Conservation (phyloP, 2,888 invertebrate species). For the Drosophila setosimentum region DNA sequence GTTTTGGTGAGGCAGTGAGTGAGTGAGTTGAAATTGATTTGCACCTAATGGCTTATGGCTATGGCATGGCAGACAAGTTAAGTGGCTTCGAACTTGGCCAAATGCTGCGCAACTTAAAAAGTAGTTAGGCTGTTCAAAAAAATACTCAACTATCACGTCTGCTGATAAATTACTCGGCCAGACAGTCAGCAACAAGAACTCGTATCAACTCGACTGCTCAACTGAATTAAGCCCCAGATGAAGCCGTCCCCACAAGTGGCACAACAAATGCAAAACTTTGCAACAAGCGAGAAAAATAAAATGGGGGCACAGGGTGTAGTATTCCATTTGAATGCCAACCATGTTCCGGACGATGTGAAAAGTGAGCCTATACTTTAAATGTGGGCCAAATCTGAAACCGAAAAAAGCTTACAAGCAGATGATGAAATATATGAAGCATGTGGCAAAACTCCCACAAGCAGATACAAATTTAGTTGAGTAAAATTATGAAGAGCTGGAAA, state of each 20-base stretch:
- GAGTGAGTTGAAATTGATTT: slow-evolving; percentile 57
- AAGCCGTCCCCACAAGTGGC: slow-evolving; percentile 15
- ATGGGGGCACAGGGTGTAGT: slow-evolving; percentile 24
- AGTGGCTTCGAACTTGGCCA: slow-evolving; percentile 57
- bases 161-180: slow-evolving; percentile 45
- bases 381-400: slow-evolving; percentile 1
- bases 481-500: slow-evolving; percentile 60
- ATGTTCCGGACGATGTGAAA: slow-evolving; percentile 71
- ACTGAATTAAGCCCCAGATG: slow-evolving; percentile 67
- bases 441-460: slow-evolving; percentile 60
- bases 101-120: slow-evolving; percentile 62
- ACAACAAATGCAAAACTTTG: slow-evolving; percentile 57
- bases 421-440: slow-evolving; percentile 59
- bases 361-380: slow-evolving; percentile 55
- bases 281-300: slow-evolving; percentile 20
- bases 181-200: slow-evolving; percentile 31
- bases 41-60: slow-evolving; percentile 45
- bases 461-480: slow-evolving; percentile 51
- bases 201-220: slow-evolving; percentile 37
- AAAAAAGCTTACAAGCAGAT: slow-evolving; percentile 21
- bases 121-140: slow-evolving; percentile 41
- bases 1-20: slow-evolving; percentile 18
- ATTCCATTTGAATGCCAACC: slow-evolving; percentile 67
- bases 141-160: slow-evolving; percentile 55
- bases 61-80: slow-evolving; percentile 42